Base-by-base conservation (phyloP, 2,888 invertebrate genomes). In the Sphaerophoria taeniata region DNA sequence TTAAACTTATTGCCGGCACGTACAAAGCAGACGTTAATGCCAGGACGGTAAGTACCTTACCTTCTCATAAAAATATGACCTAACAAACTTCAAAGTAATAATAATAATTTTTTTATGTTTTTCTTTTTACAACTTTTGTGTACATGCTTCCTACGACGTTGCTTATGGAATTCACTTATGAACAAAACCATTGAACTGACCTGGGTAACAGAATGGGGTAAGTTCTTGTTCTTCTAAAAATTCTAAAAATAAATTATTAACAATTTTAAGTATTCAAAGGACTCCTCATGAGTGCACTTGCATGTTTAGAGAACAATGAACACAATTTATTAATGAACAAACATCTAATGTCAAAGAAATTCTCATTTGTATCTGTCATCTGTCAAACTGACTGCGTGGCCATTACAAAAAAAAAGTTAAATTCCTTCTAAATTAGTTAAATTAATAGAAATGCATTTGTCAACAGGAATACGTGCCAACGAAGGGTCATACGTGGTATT, bases 1-100 rank as follows among this genome's bases (percentile, higher is more conserved):
- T 98, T 73, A 98, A 98, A 93, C 93, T 98, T 86, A 94, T 98
- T 88, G 98, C 98, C 33, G 98, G 98, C n/a, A 95, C 95, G 3
- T 95, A 96, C 89, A 95, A 95, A 89, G 95, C 95, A n/a, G 94
- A 96, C 88, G 96, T 98, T 87, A 97, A 98, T 93, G 95, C 95
- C 88, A 95, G 95, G 91, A 96, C 98, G 93, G 98, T 98, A 88
- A 87, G 87, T 74, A 14, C 7, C 7, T 6, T 43, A 7, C 2
- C 36, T 4, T 36, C 4, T 4, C 36, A 9, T 9, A 3, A 43
- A 51, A 7, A 0, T 9, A 53, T 16, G 6, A 39, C 51, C 24
- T 82, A 78, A n/a, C n/a, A n/a, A n/a, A n/a, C n/a, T n/a, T n/a
- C n/a, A n/a, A n/a, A n/a, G n/a, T 71, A 14, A 24, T 31, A 36